Percentiles rank a stretch among this genome's conserved stretches.
These are phyloP conservation scores for Brachionus plicatilis DNA, from an alignment of 1,140 invertebrate species.

Conservation along the genomic window DNA sequence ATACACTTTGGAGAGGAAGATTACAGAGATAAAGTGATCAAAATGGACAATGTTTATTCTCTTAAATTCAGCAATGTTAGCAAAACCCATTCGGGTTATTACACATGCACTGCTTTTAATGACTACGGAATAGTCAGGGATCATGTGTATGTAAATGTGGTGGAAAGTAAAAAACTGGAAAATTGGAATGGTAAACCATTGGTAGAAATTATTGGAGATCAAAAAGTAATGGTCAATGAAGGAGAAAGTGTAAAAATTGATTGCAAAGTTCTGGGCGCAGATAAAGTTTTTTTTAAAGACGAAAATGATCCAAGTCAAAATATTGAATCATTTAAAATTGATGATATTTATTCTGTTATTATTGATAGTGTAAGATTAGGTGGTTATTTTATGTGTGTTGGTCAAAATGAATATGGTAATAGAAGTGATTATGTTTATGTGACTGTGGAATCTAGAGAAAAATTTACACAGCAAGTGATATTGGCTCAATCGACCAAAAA, in stretches of 20 bases:
- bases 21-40: not conserved
- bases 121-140: not conserved
- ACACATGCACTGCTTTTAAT: not conserved
- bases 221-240: not conserved
- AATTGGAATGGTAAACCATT: not conserved
- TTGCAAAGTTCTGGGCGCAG: not conserved
- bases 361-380: not conserved
- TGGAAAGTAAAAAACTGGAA: not conserved
- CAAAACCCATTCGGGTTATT: not conserved
- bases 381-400: not conserved
- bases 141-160: not conserved
- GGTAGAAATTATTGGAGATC: not conserved
- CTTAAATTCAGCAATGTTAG: not conserved
- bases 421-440: constrained; percentile 8
- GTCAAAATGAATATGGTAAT: not conserved
- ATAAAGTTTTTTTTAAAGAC: not conserved
- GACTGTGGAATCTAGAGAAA: not conserved
- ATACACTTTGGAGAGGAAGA: not conserved
- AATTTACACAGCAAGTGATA: not conserved
- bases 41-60: not conserved
- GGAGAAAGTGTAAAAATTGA: not conserved
- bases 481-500: not conserved
- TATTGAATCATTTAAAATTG: not conserved
- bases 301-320: not conserved
- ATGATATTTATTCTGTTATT: not conserved